phyloP scores from a whole-genome alignment of 1,140 invertebrate species.

The Probaryconus sp. region DNA sequence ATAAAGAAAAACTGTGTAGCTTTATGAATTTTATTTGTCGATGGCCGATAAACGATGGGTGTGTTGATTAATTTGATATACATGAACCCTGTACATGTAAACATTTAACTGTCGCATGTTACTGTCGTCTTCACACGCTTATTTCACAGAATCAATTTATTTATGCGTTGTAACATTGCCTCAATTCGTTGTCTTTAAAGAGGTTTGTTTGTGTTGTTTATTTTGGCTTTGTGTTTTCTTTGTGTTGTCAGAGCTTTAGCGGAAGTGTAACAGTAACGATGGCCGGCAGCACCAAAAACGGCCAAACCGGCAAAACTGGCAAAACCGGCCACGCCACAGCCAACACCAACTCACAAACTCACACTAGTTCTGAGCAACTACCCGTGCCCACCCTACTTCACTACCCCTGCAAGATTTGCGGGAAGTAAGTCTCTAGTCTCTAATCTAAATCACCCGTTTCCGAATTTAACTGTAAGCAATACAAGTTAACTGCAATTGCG shows the following conservation, averaged over 20 bases:
- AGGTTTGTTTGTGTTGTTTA: conserved; percentile 78
- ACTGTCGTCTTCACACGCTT: conserved; percentile 66
- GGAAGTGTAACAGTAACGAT: conserved; percentile 85
- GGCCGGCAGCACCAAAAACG: conserved; percentile 86
- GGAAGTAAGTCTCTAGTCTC: conserved; percentile 92
- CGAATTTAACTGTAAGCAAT: conserved; percentile 57
- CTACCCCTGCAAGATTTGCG: conserved; percentile 97
- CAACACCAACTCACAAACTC: conserved; percentile 80
- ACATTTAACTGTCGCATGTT: conserved; percentile 77
- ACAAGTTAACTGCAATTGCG: conserved; percentile 45
- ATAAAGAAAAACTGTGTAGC: no score
- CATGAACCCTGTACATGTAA: conserved; percentile 67
- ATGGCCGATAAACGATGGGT: conserved; percentile 11
- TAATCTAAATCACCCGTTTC: conserved; percentile 73
- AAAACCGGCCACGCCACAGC: conserved; percentile 77
- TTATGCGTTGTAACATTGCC: conserved; percentile 68
- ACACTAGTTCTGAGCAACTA: conserved; percentile 79
- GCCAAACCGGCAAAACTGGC: conserved; percentile 80
- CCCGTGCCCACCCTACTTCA: conserved; percentile 79
- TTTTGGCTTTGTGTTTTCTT: conserved; percentile 79
- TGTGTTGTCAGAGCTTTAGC: conserved; percentile 86
- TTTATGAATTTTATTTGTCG: conserved; percentile 7
- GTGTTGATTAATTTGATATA: conserved; percentile 44
- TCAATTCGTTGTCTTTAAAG: conserved; percentile 64
- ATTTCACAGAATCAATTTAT: conserved; percentile 59